phyloP scores from a whole-genome alignment of 2,113 vertebrate species.

The Lepisosteus oculatus region DNA sequence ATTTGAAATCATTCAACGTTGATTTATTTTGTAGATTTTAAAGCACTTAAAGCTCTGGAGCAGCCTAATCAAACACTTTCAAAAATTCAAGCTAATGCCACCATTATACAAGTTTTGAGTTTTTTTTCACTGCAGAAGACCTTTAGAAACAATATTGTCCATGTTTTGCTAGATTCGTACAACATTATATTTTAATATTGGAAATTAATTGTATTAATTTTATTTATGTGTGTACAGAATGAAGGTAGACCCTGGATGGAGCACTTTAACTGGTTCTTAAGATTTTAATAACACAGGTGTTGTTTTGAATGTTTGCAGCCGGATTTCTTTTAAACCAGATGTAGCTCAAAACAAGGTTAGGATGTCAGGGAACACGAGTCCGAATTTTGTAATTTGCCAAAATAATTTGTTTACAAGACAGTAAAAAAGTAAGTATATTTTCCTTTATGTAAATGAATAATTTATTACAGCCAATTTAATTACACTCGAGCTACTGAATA shows the following conservation, averaged over 20 bases:
- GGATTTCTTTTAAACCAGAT: neutral
- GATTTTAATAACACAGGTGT: too few species aligned
- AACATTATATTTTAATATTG: too few species aligned
- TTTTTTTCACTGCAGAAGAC: neutral
- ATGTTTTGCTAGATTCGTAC: too few species aligned
- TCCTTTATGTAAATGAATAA: too few species aligned
- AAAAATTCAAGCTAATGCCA: conserved; percentile 26
- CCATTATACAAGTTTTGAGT: neutral
- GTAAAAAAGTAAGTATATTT: too few species aligned
- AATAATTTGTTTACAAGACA: too few species aligned
- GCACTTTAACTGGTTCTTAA: conserved; percentile 41
- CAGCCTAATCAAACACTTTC: conserved; percentile 37
- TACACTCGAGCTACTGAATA: too few species aligned
- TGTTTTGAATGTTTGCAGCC: too few species aligned
- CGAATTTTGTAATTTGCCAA: too few species aligned
- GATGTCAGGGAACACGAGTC: too few species aligned
- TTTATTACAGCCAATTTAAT: too few species aligned
- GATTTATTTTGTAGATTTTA: conserved; percentile 37
- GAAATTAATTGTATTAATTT: conserved; percentile 9
- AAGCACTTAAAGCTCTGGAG: conserved; percentile 45
- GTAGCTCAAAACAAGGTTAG: neutral
- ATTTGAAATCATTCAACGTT: conserved; percentile 31
- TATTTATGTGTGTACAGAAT: conserved; percentile 20
- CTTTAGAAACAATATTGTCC: neutral
- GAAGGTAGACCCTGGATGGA: conserved; percentile 27